Conservation (phyloP, 1,140 invertebrate species). For the Panonychus citri region DNA sequence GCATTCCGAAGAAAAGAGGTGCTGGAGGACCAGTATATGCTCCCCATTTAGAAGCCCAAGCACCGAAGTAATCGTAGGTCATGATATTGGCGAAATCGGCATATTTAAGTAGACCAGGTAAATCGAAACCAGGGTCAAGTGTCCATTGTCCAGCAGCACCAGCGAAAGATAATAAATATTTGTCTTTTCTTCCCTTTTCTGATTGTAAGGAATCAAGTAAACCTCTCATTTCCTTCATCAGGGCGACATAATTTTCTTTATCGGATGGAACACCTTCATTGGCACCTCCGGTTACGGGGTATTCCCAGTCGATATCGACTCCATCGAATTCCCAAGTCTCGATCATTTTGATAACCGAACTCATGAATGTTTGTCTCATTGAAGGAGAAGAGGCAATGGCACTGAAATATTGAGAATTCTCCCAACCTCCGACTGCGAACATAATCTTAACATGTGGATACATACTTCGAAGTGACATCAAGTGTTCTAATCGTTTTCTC, state of each 20-base stretch:
- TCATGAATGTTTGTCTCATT: conserved; percentile 11
- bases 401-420: conserved; percentile 18
- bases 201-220: background rate
- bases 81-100: conserved; percentile 19
- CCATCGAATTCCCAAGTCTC: conserved; percentile 42
- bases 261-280: conserved; percentile 23
- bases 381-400: conserved; percentile 11
- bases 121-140: conserved; percentile 18
- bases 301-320: conserved; percentile 67
- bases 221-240: conserved; percentile 9
- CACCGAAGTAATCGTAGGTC: conserved; percentile 18
- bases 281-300: conserved; percentile 37
- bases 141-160: conserved; percentile 20
- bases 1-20: conserved; percentile 18
- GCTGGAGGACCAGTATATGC: conserved; percentile 18
- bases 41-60: conserved; percentile 17
- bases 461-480: conserved; percentile 10
- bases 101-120: conserved; percentile 15
- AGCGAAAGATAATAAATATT: conserved; percentile 2
- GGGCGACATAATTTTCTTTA: conserved; percentile 9
- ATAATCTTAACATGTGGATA: conserved; percentile 13
- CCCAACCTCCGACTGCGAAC: conserved; percentile 19
- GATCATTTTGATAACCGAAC: conserved; percentile 7
- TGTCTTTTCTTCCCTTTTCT: conserved; percentile 17
- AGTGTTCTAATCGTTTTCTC: conserved; percentile 3